These are phyloP conservation scores for Bombus impatiens DNA, from an alignment of 1,140 invertebrate species.

Conservation along the genomic window DNA sequence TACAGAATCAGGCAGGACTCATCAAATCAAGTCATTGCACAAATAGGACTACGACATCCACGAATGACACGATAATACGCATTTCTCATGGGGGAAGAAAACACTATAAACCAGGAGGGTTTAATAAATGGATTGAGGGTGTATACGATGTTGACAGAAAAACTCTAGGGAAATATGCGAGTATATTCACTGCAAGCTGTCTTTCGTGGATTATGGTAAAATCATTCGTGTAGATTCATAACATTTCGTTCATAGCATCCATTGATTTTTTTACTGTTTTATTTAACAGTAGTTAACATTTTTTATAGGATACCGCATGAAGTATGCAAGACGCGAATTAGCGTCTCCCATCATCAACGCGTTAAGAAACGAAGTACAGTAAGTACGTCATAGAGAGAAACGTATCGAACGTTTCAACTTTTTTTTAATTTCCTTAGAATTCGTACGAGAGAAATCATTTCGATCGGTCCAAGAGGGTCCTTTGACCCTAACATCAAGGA, in stretches of 20 bases:
- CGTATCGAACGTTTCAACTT: too few relatives aligned
- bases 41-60: neutral
- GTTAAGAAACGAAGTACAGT: too few relatives aligned
- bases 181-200: neutral
- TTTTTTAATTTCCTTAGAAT: too few relatives aligned
- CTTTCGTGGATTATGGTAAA: neutral
- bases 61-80: neutral
- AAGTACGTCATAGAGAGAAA: too few relatives aligned
- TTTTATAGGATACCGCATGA: too few relatives aligned
- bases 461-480: neutral
- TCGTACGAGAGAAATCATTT: neutral
- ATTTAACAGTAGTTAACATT: too few relatives aligned
- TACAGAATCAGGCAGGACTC: neutral
- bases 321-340: too few relatives aligned
- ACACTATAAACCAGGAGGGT: neutral
- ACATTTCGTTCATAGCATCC: too few relatives aligned
- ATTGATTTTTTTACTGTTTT: too few relatives aligned
- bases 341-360: too few relatives aligned
- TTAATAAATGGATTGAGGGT: neutral
- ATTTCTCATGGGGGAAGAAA: neutral
- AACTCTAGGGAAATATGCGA: neutral
- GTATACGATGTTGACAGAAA: neutral
- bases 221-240: neutral
- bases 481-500: neutral
- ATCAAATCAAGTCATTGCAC: neutral